phyloP scores from a whole-genome alignment of 2,113 vertebrate species.

The Azemiops feae region DNA sequence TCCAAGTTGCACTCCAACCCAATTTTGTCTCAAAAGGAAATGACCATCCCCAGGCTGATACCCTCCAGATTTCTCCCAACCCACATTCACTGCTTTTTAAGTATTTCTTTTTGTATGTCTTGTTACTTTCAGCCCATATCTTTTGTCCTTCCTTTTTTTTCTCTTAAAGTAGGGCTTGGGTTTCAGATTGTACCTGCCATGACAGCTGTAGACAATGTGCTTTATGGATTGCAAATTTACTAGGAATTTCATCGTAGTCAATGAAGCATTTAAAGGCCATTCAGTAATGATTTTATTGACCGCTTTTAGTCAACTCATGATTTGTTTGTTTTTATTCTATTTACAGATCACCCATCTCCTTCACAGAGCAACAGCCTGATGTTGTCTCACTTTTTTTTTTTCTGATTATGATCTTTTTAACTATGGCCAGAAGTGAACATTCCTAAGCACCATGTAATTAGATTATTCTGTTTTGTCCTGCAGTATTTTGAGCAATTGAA shows the following conservation, averaged over 20 bases:
- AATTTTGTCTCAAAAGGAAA: neutral
- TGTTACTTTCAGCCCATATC: neutral
- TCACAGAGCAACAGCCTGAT: too few relatives aligned
- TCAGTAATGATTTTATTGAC: neutral
- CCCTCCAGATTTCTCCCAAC: neutral
- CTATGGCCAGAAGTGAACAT: neutral
- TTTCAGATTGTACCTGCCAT: neutral
- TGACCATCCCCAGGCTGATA: neutral
- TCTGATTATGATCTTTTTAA: neutral
- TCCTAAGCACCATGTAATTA: neutral
- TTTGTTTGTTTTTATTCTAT: neutral
- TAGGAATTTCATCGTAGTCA: neutral
- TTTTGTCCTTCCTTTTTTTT: neutral
- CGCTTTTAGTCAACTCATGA: neutral
- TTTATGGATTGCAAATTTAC: neutral
- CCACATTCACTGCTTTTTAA: neutral
- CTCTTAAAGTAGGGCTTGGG: neutral
- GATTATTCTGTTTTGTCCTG: neutral
- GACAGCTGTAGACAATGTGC: neutral
- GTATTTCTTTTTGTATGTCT: neutral
- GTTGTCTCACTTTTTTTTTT: neutral
- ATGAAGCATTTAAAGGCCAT: neutral
- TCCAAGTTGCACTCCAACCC: neutral
- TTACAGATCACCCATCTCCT: neutral
- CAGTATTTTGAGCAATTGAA: neutral